These are phyloP conservation scores for Toxonevra muliebris DNA, from an alignment of 2,888 invertebrate species.

Conservation along the genomic window DNA sequence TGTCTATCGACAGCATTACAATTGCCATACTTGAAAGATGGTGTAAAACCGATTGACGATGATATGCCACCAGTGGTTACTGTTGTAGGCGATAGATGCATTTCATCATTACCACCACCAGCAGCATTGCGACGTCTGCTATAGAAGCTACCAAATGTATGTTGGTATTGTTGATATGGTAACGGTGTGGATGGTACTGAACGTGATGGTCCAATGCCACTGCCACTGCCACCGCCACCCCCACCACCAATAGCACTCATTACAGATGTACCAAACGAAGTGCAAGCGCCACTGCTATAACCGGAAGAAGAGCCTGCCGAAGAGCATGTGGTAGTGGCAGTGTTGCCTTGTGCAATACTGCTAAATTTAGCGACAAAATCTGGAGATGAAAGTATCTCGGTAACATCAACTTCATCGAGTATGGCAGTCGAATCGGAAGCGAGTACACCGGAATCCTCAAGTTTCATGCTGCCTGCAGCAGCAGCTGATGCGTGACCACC, in stretches of 20 bases:
- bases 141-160: slow-evolving; percentile 36
- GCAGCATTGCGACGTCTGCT: slow-evolving; percentile 29
- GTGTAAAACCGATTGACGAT: slow-evolving; percentile 24
- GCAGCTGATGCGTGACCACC: not conserved
- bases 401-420: slow-evolving; percentile 52
- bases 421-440: slow-evolving; percentile 46
- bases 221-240: slow-evolving; percentile 21
- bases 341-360: slow-evolving; percentile 45
- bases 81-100: slow-evolving; percentile 42
- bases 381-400: slow-evolving; percentile 55
- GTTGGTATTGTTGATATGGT: slow-evolving; percentile 64
- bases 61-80: slow-evolving; percentile 16
- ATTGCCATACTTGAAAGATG: slow-evolving; percentile 30
- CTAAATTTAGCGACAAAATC: slow-evolving; percentile 55
- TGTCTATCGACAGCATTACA: slow-evolving; percentile 1
- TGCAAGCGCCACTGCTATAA: slow-evolving; percentile 55
- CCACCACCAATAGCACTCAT: slow-evolving; percentile 26
- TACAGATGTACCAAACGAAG: slow-evolving; percentile 38
- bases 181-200: slow-evolving; percentile 77
- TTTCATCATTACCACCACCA: slow-evolving; percentile 27
- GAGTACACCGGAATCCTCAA: slow-evolving; percentile 44
- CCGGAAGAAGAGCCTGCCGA: slow-evolving; percentile 58
- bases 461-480: slow-evolving; percentile 38
- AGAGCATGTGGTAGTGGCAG: slow-evolving; percentile 55
- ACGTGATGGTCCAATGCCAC: slow-evolving; percentile 67